Percentiles rank a stretch among this genome's conserved stretches.
phyloP scores from a whole-genome alignment of 2,113 vertebrate species.

The Gambusia holbrooki region DNA sequence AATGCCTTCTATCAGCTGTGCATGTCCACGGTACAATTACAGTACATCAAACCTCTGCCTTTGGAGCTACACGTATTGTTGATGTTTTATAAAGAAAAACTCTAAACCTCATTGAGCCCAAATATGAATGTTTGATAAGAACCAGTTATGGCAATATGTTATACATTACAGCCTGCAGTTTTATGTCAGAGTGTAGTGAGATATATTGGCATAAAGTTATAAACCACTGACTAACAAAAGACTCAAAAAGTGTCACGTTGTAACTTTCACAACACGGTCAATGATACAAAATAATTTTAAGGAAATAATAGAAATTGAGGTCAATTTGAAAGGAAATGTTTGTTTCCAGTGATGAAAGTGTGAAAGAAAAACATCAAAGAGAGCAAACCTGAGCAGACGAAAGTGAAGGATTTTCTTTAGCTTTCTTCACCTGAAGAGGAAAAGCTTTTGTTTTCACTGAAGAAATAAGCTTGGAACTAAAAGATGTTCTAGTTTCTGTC shows the following conservation, averaged over 20 bases:
- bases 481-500: background rate
- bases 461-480: conserved; percentile 21
- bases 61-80: conserved; percentile 2
- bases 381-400: background rate
- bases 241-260: background rate
- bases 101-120: background rate
- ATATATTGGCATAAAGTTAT: background rate
- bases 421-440: background rate
- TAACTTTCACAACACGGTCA: conserved; percentile 1
- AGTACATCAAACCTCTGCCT: background rate
- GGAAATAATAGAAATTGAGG: too few relatives aligned
- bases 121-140: background rate
- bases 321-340: background rate
- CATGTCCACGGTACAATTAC: background rate
- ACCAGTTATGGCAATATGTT: background rate
- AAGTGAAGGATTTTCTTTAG: background rate
- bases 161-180: background rate
- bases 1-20: background rate
- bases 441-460: background rate
- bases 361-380: conserved; percentile 35
- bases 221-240: background rate
- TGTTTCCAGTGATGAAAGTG: conserved; percentile 18
- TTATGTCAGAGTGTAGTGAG: background rate
- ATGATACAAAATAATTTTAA: background rate
- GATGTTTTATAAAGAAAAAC: conserved; percentile 3